These are phyloP conservation scores for Coenobita brevimanus DNA, from an alignment of 1,140 invertebrate genomes.

Conservation along the genomic window DNA sequence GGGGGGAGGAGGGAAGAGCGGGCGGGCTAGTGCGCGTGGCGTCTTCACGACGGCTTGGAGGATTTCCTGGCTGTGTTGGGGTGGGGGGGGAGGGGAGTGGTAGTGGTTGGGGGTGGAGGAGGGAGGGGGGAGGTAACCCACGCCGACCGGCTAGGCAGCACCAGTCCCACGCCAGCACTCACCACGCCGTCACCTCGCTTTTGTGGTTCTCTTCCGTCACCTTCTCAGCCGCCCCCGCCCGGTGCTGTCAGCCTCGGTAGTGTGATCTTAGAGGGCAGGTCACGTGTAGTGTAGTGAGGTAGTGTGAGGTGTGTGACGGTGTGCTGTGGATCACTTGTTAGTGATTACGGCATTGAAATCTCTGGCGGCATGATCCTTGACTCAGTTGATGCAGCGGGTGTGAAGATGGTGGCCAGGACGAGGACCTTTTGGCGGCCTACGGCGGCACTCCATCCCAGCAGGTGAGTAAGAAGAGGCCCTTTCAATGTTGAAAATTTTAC, in stretches of 20 bases:
- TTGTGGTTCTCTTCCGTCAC: background rate
- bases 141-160: conserved; percentile 32
- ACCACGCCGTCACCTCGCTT: background rate
- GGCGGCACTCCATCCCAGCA: conserved; percentile 20
- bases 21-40: conserved; percentile 31
- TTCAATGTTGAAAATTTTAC: background rate
- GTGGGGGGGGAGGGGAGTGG: background rate
- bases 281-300: too few species aligned
- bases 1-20: background rate
- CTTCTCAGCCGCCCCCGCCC: background rate
- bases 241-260: background rate
- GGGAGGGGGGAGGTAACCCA: conserved; percentile 6
- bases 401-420: background rate
- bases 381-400: background rate
- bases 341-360: conserved; percentile 35
- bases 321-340: conserved; percentile 21
- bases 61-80: conserved; percentile 20
- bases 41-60: conserved; percentile 52
- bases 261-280: too few species aligned
- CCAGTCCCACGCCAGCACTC: conserved; percentile 31
- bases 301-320: background rate
- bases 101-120: background rate
- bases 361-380: background rate
- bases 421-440: conserved; percentile 43
- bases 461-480: conserved; percentile 19